Evolutionary conservation across 2,113 vertebrate species (phyloP), one percentile per base, ranked within the genome.

Genomic region (Salvelinus namaycush): DNA sequence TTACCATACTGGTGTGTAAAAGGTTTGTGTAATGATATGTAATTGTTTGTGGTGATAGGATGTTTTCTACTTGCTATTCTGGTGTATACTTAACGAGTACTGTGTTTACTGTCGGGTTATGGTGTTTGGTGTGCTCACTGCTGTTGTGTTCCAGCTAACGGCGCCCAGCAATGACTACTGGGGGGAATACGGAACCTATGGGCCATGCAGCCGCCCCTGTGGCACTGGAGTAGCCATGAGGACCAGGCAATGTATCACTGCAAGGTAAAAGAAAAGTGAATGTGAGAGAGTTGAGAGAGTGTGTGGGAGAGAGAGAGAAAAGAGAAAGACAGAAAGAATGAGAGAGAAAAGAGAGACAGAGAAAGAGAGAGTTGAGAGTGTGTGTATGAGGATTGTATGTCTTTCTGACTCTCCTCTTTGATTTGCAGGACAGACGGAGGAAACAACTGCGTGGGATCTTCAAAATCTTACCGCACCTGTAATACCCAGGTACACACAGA

Each of bases 391-490:
- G 59, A 62, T 26, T 27, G 24, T 49, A 14, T 70, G 8, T 54
- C 13, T 59, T 20, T 31, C 49, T 60, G 24, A 72, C 8, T 18
- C 51, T 54, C 18, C 7, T 20, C 22, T 54, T 24, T 14, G 44
- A 9, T 12, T 6, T 54, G 68, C 88, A 99, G 97, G 91, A 86
- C 90, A 76, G 97, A 97, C 72, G 95, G 94, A 81, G 91, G 94
- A 72, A 88, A 93, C 78, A 94, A 91, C 93, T 99, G 97, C 68
- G 92, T 96, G 75, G 97, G 96, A 68, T 95, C 96, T 49, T 71
- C 89, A 29, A 96, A 87, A 86, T 96, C 93, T 39, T 95, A 96
- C 83, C 94, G 82, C 60, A 93, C 94, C 7, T 99, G 97, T 87
- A 95, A 93, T 82, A 79, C 95, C 8, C 95, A 98, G 96, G 97